Base-by-base conservation (phyloP, 2,113 vertebrate genomes). In the Urocolius indicus region DNA sequence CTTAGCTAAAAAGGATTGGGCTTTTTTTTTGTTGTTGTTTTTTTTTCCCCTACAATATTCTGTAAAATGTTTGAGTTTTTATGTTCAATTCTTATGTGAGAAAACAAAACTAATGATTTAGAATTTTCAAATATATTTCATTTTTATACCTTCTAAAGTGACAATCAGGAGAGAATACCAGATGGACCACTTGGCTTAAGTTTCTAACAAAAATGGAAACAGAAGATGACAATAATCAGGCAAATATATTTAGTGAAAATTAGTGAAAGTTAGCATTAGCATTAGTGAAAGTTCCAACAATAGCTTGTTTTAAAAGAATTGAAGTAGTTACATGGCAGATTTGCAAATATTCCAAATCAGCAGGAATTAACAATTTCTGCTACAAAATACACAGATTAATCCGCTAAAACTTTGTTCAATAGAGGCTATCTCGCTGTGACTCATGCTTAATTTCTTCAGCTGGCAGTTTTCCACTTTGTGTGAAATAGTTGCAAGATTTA, bases 141-240 rank as follows among this genome's bases (percentile, higher is more conserved):
- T 96, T 98, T 97, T 89, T 95, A 59, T 68, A 92, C 45, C 65
- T 96, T 91, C 79, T 96, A 96, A 92, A 92, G 97, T 96, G 89
- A 93, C 92, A 84, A 93, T 89, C 34, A 57, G 93, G 87, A 93
- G 67, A 93, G 90, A 84, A 97, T 96, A 84, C 94, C 97, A 98
- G 96, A 98, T 98, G 97, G 96, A 95, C 85, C 49, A 87, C 94
- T 97, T 98, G 98, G 96, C 96, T 97, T 85, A 41, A 89, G 61
- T 43, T 97, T 95, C 82, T 96, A 93, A 93, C 63, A 95, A 84
- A 96, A 98, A 97, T 91, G 72, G 92, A 97, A 98, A 92, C 71
- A 94, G 67, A 95, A 67, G 48, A 93, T 86, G 43, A 86, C 82
- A 97, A 97, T 97, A 96, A 94, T 96, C 95, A 96, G 94, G 91